Evolutionary conservation across 2,888 invertebrate genomes (phyloP), one percentile per base, ranked within the genome.

Genomic region (Chouioia cunea): DNA sequence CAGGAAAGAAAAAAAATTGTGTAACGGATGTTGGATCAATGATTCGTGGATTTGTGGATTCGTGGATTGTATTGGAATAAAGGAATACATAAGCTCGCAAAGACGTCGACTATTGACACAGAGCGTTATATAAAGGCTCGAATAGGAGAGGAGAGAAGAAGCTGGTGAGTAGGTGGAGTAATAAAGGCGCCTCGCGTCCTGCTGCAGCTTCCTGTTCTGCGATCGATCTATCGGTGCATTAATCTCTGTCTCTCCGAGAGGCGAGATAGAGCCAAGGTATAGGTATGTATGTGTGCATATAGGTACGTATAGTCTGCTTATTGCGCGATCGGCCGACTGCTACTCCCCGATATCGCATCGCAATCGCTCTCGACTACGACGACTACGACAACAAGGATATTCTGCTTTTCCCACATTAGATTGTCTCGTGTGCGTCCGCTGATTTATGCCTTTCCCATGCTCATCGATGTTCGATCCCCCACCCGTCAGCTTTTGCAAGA

Each of bases 321-420:
- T 77, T 77, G 75, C 77, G 77, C 74, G 76, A 77, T 77, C 71
- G 47, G 65, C 56, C 63, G 57, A 52, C 69, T 48, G 22, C 54
- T 72, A 70, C 70, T 75, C 75, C 75, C 77, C 76, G 36, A 76
- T 73, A 77, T 77, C 75, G 63, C 71, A 64, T 52, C 74, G 67
- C 74, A 73, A 77, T 76, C 75, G 75, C 70, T 70, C 36, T 73
- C 70, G 69, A 71, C 67, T 66, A 68, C 54, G 27, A 27, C 15
- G n/a, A 15, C 52, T 22, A 8, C 44, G 59, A 65, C 77, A 74
- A 77, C 75, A 74, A 56, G 75, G 75, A 74, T 73, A 76, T 76
- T 76, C 75, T 74, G 73, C 76, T 77, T 76, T 76, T 77, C 76
- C 76, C 77, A 76, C 77, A 77, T 77, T 77, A 76, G 76, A 76